Evolutionary conservation across 2,113 vertebrate species (phyloP), one percentile per base, ranked within the genome.

Genomic region (Leucoraja erinaceus): DNA sequence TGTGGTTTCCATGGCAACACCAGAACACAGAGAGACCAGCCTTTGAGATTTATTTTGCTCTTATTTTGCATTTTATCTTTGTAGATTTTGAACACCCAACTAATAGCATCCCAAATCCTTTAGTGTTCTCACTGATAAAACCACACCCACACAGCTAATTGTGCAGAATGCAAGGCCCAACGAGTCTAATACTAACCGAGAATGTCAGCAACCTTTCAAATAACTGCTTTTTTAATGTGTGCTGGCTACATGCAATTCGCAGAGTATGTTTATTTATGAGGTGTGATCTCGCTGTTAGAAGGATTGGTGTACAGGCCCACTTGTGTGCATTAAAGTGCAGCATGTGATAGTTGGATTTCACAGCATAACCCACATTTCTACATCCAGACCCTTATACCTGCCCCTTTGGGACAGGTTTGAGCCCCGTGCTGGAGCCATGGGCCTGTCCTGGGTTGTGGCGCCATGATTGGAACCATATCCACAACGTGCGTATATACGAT

Each of bases 11-110:
- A 88, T 88, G 83, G 83, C 28, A 88, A 63, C 83, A 66, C 10
- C 5, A 63, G 83, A 61, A 88, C 28, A 88, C 83, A 61, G 81
- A 63, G 59, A 31, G 11, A 59, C 81, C n/a, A n/a, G 12, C 83
- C 28, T 66, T 88, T 88, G 59, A 88, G 59, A 88, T 88, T 88
- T 88, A 88, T 88, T 84, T 14, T 63, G 59, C 8, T 31, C 83
- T 88, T 61, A 14, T 88, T 88, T 66, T 63, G 31, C 59, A 63
- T 88, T 88, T 66, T 88, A 22, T 61, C 59, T 88, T 88, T 88
- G 61, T n/a, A 63, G 83, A 63, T 66, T 63, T 28, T 66, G 83
- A 88, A n/a, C 59, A n/a, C 59, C 5, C n/a, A 66, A 63, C 5
- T n/a, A 18, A n/a, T 88, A 18, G 83, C 59, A 31, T 63, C 8